A percentile compares a stretch with the other conserved stretches of the same genome.
phyloP scores from a whole-genome alignment of 2,888 invertebrate genomes.

The Axea sp. region DNA sequence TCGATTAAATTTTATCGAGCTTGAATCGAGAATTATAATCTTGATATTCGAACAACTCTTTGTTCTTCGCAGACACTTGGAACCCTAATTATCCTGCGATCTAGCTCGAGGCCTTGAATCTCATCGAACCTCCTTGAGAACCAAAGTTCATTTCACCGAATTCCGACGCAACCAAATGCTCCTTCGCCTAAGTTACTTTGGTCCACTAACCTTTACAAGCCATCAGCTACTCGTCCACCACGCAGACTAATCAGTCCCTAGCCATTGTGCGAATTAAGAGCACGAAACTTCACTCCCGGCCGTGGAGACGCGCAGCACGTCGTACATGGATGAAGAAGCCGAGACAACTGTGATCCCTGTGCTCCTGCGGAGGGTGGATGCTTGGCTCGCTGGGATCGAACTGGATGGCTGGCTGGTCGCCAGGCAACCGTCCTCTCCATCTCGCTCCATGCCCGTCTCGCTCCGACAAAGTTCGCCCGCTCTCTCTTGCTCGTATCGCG shows the following conservation, averaged over 20 bases:
- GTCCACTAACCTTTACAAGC: too few relatives aligned
- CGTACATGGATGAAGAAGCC: conserved; percentile 60
- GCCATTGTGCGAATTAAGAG: not conserved
- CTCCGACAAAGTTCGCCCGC: conserved; percentile 20
- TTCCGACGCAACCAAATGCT: too few relatives aligned
- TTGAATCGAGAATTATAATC: too few relatives aligned
- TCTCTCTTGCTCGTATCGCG: not conserved
- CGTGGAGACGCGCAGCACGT: conserved; percentile 43
- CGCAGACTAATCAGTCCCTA: too few relatives aligned
- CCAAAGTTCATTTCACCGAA: too few relatives aligned
- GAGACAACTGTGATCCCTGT: conserved; percentile 56
- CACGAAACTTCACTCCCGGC: conserved; percentile 4
- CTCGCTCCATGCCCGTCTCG: conserved; percentile 62
- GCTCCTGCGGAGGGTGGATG: conserved; percentile 66
- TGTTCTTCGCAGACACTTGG: not conserved
- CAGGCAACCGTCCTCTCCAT: conserved; percentile 75
- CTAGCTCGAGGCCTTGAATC: not conserved
- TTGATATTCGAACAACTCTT: too few relatives aligned
- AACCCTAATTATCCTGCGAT: not conserved
- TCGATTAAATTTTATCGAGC: too few relatives aligned
- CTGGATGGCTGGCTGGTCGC: conserved; percentile 77
- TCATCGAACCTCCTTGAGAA: too few relatives aligned
- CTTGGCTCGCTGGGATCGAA: conserved; percentile 78
- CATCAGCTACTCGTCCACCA: too few relatives aligned
- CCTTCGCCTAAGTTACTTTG: too few relatives aligned